Evolutionary conservation across 1,140 invertebrate genomes (phyloP), one percentile per base, ranked within the genome.

Genomic region (Pogonomyrmex barbatus): DNA sequence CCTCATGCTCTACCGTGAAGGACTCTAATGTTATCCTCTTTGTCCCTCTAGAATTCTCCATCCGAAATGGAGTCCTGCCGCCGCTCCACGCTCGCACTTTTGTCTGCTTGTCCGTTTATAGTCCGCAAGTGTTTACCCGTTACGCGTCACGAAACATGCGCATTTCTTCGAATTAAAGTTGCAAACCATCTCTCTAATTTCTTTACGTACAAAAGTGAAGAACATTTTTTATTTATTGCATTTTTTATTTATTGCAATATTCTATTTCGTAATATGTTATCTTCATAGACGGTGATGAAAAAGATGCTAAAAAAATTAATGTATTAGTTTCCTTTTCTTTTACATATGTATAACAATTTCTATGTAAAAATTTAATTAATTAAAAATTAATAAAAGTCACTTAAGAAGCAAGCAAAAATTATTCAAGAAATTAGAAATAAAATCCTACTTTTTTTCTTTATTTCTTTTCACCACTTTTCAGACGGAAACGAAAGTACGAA

Each of bases 11-110:
- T n/a, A 42, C 54, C 50, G 42, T 54, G 60, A 67, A 77, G 73
- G 39, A 67, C 85, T 82, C 85, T 86, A 82, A 83, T 75, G 68
- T 83, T 62, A 50, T 65, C 45, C 45, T 79, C 42, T 79, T 68
- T 56, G 54, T 63, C 42, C 78, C 71, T 58, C 65, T 81, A 70
- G 50, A 45, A 56, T 81, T 70, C 50, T 8, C 9, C 68, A 30
- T 12, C 4, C 30, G 12, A 36, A 47, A 83, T 60, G 54, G 68
- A 60, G 68, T 30, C 56, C n/a, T 47, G 54, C 39, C 17, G 67
- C 45, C 30, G 42, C 79, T 58, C 36, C 65, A 68, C 24, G 30
- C 36, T 52, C 54, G 68, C 30, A 36, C 14, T 81, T 45, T 60
- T 65, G 67, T 39, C 79, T 75, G 30, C 33, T 24, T 24, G 24